Evolutionary conservation across 1,140 invertebrate species (phyloP), one percentile per base, ranked within the genome.

Genomic region (Cyphomyrmex costatus): DNA sequence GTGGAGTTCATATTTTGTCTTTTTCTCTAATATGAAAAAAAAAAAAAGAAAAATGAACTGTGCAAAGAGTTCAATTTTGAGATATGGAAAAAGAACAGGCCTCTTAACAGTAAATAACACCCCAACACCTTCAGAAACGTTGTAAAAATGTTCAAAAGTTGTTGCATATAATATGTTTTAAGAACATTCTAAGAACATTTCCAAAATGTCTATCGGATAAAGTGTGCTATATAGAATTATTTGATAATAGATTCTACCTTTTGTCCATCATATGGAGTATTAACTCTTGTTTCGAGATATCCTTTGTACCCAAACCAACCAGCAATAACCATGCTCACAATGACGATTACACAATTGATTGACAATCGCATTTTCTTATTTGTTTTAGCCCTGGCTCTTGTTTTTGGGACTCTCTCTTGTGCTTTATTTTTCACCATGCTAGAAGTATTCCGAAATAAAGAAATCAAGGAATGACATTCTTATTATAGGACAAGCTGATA

Each of bases 211-310:
- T 42, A 42, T 42, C 36, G 10, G 24, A 51, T 42, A 42, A 42
- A 42, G 1, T 42, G 2, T 10, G 36, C 2, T 42, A 2, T 10
- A 2, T 42, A 7, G 16, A 10, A 60, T 12, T 53, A n/a, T 33
- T 74, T 12, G 36, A 60, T 77, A 60, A 80, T 74, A 79, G 27
- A n/a, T n/a, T 46, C 70, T 56, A 90, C 97, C 95, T 97, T 98
- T 85, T 97, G 96, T 63, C 96, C 96, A 92, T 97, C 96, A 78
- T 98, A 97, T 0, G 98, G 98, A 3, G 98, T 98, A 92, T 98
- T 98, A 0, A 99, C 97, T 86, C 98, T 95, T 1, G 98, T 98
- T 94, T 98, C 98, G 51, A 98, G 94, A 92, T 98, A 98, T 12
- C 98, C 98, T 90, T 97, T 95, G 89, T 97, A 98, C 56, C 97